Evolutionary conservation across 2,113 vertebrate species (phyloP), one percentile per base, ranked within the genome.

Genomic region (Columba janthina): DNA sequence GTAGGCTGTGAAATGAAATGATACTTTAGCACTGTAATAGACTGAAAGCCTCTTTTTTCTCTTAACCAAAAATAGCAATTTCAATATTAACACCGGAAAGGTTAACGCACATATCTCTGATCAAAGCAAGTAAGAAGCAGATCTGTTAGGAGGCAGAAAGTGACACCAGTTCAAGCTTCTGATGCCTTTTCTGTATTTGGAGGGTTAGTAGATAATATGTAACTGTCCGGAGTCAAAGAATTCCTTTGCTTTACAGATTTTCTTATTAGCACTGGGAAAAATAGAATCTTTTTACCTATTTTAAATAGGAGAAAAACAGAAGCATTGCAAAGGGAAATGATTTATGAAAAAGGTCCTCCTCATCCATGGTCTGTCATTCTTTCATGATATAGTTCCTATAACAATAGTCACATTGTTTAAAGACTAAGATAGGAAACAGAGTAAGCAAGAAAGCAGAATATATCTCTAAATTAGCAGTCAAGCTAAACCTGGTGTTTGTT

Each of bases 1-100:
- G 58, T 12, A 79, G 69, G 36, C 74, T 70, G 80, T 87, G 92
- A 94, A 94, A 91, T 93, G 50, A 93, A 94, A 92, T 88, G 11
- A 91, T 78, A 80, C 53, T 64, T 75, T 77, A 75, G 36, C 38
- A 77, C n/a, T 64, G 50, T 62, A 72, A 77, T 67, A 65, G 46
- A 82, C 56, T 38, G 34, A 54, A 85, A 93, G 42, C 16, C 50
- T 24, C 14, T 54, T 34, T 44, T 46, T 6, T 58, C 29, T 13
- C 50, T 65, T 44, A 79, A 53, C 51, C 17, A 66, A 70, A 96
- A 96, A 72, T 34, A 81, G 21, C 40, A 80, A 60, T 72, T 94
- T 96, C 56, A 77, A 3, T 90, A 46, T 82, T 90, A 79, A 31
- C 28, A 67, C 25, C 26, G 50, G 34, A 62, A 42, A 86, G 79